Base-by-base conservation (phyloP, 1,140 invertebrate genomes). In the Ylistrum balloti region DNA sequence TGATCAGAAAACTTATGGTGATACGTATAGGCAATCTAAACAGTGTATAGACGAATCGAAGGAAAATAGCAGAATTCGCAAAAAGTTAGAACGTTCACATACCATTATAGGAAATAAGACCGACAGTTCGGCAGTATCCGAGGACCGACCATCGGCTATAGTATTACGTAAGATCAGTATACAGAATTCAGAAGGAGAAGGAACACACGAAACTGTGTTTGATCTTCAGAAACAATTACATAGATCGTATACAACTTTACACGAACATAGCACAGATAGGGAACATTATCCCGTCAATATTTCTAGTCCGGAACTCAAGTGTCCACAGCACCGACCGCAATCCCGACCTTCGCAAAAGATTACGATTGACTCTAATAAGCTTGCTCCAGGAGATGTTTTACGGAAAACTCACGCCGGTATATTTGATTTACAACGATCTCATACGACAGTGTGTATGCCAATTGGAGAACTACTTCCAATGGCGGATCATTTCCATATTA, bases 381-480 rank as follows among this genome's bases (percentile, higher is more conserved):
- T 74, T 0, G 56, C 56, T n/a, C 22, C 56, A n/a, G 56, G 22
- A 17, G 56, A 74, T 11, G 56, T 74, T 17, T n/a, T 74, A 28
- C 22, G 56, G n/a, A 74, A n/a, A n/a, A 74, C 56, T 7, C 56
- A 74, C 17, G 56, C 22, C 5, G 56, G 56, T 74, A 74, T 74
- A 74, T 74, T 28, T n/a, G 56, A 74, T 17, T 17, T 74, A 11
- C 56, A 74, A n/a, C 56, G 56, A 28, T 74, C 91, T 33, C 91
- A 91, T 87, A 88, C 91, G 2, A 90, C 86, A 86, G 87, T 91
- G 1, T 90, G 87, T 86, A 34, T 91, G 74, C 91, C 91, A 7
- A 56, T 91, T 86, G 85, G 89, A 34, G 91, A 91, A 28, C 28
- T 91, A 33, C 33, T 91, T n/a, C 91, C 91, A 22, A 89, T 89